Conservation (phyloP, 2,113 vertebrate species). For the Nibea albiflora region DNA sequence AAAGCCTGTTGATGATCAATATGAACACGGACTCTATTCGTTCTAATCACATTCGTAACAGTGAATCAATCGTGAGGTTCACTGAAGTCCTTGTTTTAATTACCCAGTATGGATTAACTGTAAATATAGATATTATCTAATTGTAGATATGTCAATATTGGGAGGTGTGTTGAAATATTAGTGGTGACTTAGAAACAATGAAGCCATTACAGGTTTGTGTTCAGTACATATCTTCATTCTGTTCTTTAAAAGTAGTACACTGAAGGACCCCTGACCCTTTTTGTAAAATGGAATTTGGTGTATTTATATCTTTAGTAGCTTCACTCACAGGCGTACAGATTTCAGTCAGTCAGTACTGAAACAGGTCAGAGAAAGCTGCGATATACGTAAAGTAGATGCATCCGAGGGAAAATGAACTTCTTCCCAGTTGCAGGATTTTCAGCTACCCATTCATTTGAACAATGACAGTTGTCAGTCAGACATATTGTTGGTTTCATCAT, state of each 20-base stretch:
- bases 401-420: neutral
- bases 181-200: neutral
- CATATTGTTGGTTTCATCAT: neutral
- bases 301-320: neutral
- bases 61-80: too few species aligned
- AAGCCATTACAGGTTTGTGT: neutral
- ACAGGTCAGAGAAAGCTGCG: neutral
- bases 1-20: neutral
- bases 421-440: neutral
- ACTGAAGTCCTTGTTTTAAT: neutral
- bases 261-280: too few species aligned
- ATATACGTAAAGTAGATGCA: neutral
- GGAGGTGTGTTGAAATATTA: neutral
- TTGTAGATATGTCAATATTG: neutral
- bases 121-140: neutral
- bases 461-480: neutral
- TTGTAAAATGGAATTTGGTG: neutral
- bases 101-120: neutral
- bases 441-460: neutral
- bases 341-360: constrained; percentile 15
- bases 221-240: too few species aligned
- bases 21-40: neutral
- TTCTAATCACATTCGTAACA: neutral
- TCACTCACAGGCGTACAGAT: neutral
- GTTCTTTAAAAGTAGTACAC: too few species aligned